These are phyloP conservation scores for Zaprionus bogoriensis DNA, from an alignment of 2,888 invertebrate genomes.

Conservation along the genomic window DNA sequence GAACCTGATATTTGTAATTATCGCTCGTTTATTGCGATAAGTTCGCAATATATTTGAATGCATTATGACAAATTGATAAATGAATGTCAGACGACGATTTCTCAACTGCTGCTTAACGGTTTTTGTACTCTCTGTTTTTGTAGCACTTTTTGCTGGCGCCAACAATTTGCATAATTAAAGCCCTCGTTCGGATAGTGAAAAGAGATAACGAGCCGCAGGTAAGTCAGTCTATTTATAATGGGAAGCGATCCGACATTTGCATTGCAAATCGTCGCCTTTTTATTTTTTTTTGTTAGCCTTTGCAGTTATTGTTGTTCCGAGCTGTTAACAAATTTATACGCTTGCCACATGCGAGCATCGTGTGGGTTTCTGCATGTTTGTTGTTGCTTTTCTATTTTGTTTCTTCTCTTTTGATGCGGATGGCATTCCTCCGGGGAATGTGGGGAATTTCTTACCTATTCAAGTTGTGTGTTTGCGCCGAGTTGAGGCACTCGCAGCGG, in stretches of 20 bases:
- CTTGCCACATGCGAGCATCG: conserved; percentile 43
- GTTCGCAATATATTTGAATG: conserved; percentile 11
- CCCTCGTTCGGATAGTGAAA: conserved; percentile 47
- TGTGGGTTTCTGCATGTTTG: conserved; percentile 13
- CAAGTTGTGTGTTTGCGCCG: conserved; percentile 35
- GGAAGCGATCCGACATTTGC: conserved; percentile 47
- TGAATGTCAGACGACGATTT: conserved; percentile 30
- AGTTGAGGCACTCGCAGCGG: conserved; percentile 11
- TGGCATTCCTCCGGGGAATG: conserved; percentile 54
- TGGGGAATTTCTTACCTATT: conserved; percentile 47
- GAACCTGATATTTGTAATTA: conserved; percentile 20
- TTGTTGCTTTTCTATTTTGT: too few species aligned
- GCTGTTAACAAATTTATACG: conserved; percentile 62
- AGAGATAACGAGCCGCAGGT: conserved; percentile 55
- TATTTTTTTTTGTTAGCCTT: background rate
- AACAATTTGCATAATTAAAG: conserved; percentile 71
- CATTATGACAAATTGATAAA: conserved; percentile 20
- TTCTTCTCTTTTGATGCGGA: too few species aligned
- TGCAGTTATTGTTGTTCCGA: conserved; percentile 20
- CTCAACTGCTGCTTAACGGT: conserved; percentile 41
- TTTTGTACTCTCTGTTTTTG: conserved; percentile 11
- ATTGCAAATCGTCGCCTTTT: conserved; percentile 48
- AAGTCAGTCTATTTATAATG: conserved; percentile 57
- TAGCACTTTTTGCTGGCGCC: conserved; percentile 60
- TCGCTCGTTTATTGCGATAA: conserved; percentile 14